Conservation (phyloP, 2,888 invertebrate species). For the Clanis bilineata region DNA sequence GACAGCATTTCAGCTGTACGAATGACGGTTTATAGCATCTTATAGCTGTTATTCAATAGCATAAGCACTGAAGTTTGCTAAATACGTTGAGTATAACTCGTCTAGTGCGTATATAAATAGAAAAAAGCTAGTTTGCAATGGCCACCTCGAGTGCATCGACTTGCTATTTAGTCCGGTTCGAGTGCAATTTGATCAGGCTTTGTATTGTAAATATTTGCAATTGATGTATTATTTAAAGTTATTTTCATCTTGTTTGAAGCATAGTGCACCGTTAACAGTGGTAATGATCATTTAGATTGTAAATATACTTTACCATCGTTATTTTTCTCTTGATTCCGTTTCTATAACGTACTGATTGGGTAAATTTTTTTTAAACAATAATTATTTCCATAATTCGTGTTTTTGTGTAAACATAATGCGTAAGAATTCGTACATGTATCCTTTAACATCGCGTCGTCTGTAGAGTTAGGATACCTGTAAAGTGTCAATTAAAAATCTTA, state of each 20-base stretch:
- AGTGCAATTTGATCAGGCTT: conserved; percentile 42
- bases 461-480: no score
- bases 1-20: neutral
- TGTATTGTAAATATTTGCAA: conserved; percentile 20
- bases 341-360: neutral
- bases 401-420: neutral
- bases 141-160: conserved; percentile 51
- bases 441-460: neutral
- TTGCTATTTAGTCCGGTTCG: conserved; percentile 44
- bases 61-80: conserved; percentile 19
- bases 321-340: conserved; percentile 9
- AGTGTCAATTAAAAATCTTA: no score
- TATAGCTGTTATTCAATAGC: neutral
- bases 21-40: neutral
- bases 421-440: neutral
- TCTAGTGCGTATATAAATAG: conserved; percentile 41
- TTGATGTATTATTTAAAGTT: neutral
- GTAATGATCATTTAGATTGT: neutral
- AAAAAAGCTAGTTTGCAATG: conserved; percentile 39
- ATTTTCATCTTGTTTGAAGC: neutral
- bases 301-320: conserved; percentile 20
- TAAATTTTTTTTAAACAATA: neutral
- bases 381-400: neutral
- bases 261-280: neutral
- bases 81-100: conserved; percentile 28